Evolutionary conservation across 1,140 invertebrate genomes (phyloP).

Genomic region (Steinernema feltiae): DNA sequence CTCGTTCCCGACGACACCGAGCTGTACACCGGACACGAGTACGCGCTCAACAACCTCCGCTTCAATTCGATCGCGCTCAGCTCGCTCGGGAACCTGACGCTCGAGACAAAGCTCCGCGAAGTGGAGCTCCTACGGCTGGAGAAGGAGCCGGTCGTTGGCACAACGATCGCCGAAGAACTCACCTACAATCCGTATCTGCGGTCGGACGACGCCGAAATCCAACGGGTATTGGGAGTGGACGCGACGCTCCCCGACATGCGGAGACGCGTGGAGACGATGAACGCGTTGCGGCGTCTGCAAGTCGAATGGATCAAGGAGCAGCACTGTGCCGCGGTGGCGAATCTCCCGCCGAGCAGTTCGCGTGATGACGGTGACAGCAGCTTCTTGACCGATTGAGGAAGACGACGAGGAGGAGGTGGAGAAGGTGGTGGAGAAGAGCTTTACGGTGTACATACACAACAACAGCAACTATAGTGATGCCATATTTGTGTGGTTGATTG

Average conservation of each 20-base stretch:
- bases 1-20: background rate
- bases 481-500: no score
- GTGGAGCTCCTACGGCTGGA: background rate
- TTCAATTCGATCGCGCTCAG: constrained; percentile 2
- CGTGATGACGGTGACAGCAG: background rate
- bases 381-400: background rate
- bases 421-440: no score
- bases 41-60: constrained; percentile 3
- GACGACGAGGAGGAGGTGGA: no score
- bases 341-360: background rate
- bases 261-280: background rate
- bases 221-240: constrained; percentile 9
- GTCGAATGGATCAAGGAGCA: constrained; percentile 13
- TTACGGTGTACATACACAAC: no score
- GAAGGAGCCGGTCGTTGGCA: background rate
- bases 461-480: no score
- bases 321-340: background rate
- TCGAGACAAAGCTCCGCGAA: constrained; percentile 1
- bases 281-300: background rate
- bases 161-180: background rate
- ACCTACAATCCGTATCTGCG: constrained; percentile 13
- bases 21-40: background rate
- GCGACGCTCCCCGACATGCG: background rate
- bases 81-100: background rate
- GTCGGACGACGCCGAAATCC: background rate